phyloP scores from a whole-genome alignment of 2,113 vertebrate species.

The Piaya cayana region DNA sequence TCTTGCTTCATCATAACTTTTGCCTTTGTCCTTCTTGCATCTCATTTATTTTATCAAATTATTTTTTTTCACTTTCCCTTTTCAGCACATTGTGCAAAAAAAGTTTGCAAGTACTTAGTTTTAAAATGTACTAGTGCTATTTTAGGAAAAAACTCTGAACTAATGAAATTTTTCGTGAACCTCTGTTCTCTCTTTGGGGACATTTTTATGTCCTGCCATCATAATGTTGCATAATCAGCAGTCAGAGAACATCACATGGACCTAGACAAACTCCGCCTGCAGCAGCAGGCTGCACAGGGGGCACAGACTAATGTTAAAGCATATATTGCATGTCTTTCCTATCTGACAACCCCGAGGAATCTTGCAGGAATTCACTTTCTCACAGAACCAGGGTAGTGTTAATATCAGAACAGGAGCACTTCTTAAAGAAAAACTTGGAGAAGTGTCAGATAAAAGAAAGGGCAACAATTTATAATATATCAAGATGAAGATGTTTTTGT shows the following conservation, averaged over 20 bases:
- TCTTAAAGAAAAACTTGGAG: background rate
- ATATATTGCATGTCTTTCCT: background rate
- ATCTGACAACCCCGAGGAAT: background rate
- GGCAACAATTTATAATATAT: background rate
- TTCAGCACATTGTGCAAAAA: background rate
- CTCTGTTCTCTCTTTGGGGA: background rate
- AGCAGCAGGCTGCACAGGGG: accelerated
- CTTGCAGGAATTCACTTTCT: background rate
- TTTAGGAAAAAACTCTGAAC: slow-evolving; percentile 6
- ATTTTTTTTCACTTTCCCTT: background rate
- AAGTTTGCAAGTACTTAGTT: background rate
- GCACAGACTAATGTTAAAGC: background rate
- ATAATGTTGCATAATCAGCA: slow-evolving; percentile 8
- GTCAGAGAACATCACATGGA: background rate
- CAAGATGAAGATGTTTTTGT: background rate
- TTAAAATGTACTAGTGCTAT: background rate
- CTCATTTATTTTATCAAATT: background rate
- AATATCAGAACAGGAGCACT: background rate
- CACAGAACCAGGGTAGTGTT: background rate
- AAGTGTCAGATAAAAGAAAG: background rate
- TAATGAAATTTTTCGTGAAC: background rate
- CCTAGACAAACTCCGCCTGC: background rate
- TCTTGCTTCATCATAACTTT: background rate
- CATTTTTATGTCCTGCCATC: slow-evolving; percentile 10
- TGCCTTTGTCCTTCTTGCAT: background rate